Evolutionary conservation across 2,113 vertebrate genomes (phyloP).

Genomic region (Indri indri): DNA sequence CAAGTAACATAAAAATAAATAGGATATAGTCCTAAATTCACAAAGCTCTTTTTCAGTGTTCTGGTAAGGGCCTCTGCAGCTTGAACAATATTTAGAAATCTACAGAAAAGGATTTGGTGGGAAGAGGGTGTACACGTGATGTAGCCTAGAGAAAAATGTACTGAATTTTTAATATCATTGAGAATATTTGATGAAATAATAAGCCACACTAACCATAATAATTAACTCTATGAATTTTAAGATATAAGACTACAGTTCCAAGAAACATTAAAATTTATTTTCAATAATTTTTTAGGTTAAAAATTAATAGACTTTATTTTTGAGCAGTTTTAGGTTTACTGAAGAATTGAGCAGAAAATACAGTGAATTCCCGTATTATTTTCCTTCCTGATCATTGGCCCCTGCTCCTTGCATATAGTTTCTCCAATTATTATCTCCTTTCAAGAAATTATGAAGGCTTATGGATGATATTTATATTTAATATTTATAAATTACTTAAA

Average conservation of each 20-base stretch:
- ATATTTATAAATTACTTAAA: background rate
- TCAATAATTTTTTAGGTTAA: background rate
- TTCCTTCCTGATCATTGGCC: background rate
- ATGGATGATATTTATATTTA: background rate
- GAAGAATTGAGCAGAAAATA: background rate
- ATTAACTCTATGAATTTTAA: background rate
- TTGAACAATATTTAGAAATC: background rate
- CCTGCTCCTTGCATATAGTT: background rate
- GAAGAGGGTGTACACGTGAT: background rate
- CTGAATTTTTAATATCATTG: background rate
- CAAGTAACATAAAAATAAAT: background rate
- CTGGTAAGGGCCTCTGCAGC: background rate
- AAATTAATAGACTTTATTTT: background rate
- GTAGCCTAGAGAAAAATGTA: background rate
- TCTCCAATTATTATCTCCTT: background rate
- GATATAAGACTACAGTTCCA: background rate
- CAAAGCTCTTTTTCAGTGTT: background rate
- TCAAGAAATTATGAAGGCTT: background rate
- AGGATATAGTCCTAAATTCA: background rate
- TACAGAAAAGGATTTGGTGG: background rate
- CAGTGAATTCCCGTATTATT: background rate
- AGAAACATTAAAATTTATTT: background rate
- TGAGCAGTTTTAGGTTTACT: background rate
- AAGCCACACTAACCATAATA: background rate
- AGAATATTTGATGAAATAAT: slow-evolving; percentile 10